These are phyloP conservation scores for Drosophila obscura DNA, from an alignment of 1,140 invertebrate species.

Conservation along the genomic window DNA sequence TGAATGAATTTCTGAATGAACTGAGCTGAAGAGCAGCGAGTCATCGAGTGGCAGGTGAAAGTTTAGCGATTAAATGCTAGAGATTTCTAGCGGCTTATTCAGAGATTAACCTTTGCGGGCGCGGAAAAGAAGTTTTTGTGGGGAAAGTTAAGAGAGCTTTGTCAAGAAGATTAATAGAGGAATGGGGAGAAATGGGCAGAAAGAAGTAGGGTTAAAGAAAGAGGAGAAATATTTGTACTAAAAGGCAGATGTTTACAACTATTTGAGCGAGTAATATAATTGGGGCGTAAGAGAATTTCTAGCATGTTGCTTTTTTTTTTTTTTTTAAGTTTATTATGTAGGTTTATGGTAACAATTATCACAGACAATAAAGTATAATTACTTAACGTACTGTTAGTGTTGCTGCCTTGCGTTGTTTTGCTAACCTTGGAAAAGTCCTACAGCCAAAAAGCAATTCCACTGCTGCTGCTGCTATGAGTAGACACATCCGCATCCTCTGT, in stretches of 20 bases:
- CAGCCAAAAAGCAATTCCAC: too few species aligned
- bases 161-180: slow-evolving; percentile 9
- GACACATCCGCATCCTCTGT: not conserved
- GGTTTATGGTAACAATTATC: too few species aligned
- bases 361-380: too few species aligned
- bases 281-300: too few species aligned
- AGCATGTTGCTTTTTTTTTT: too few species aligned
- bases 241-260: too few species aligned
- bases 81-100: slow-evolving; percentile 38
- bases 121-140: not conserved
- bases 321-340: too few species aligned
- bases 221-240: not conserved
- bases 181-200: not conserved
- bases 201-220: not conserved
- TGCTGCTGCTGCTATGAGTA: too few species aligned
- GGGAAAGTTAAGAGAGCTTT: not conserved
- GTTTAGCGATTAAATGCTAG: slow-evolving; percentile 41
- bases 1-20: slow-evolving; percentile 14
- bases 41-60: slow-evolving; percentile 38
- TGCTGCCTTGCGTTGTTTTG: too few species aligned
- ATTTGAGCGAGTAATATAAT: too few species aligned
- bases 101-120: slow-evolving; percentile 42
- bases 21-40: slow-evolving; percentile 16
- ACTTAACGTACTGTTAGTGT: too few species aligned
- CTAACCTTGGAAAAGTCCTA: too few species aligned